These are phyloP conservation scores for Musca domestica DNA, from an alignment of 1,140 invertebrate genomes.

Conservation along the genomic window DNA sequence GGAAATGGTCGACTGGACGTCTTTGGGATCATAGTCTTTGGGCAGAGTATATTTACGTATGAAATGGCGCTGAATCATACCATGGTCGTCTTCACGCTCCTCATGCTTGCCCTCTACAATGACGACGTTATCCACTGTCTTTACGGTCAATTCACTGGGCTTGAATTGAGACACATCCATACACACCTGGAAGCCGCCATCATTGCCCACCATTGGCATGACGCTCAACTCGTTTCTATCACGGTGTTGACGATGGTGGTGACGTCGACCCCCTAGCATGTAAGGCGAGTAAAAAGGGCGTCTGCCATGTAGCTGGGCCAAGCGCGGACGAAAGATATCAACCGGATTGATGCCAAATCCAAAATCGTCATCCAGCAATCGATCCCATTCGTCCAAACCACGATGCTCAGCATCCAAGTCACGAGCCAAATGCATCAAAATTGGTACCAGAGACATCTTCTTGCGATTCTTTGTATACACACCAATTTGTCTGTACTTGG, in stretches of 20 bases:
- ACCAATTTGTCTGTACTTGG: no score
- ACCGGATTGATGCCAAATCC: constrained; percentile 47
- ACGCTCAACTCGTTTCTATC: constrained; percentile 23
- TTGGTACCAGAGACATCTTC: constrained; percentile 48
- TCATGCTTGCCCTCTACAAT: constrained; percentile 73
- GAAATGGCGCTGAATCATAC: constrained; percentile 72
- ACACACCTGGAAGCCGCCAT: constrained; percentile 66
- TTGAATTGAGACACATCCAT: constrained; percentile 83
- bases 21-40: constrained; percentile 64
- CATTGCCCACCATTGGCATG: constrained; percentile 55
- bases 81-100: constrained; percentile 72
- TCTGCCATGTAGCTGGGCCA: constrained; percentile 14
- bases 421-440: constrained; percentile 40
- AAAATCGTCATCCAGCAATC: constrained; percentile 47
- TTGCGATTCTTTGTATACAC: background rate
- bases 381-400: constrained; percentile 24
- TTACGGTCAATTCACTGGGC: constrained; percentile 79
- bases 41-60: constrained; percentile 70
- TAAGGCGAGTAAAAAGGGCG: constrained; percentile 17
- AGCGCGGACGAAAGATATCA: constrained; percentile 41
- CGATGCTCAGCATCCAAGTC: constrained; percentile 37
- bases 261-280: background rate
- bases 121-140: constrained; percentile 69
- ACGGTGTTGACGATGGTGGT: background rate
- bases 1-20: constrained; percentile 67